phyloP scores from a whole-genome alignment of 2,797 vertebrate genomes.

The Pteropus rufus region DNA sequence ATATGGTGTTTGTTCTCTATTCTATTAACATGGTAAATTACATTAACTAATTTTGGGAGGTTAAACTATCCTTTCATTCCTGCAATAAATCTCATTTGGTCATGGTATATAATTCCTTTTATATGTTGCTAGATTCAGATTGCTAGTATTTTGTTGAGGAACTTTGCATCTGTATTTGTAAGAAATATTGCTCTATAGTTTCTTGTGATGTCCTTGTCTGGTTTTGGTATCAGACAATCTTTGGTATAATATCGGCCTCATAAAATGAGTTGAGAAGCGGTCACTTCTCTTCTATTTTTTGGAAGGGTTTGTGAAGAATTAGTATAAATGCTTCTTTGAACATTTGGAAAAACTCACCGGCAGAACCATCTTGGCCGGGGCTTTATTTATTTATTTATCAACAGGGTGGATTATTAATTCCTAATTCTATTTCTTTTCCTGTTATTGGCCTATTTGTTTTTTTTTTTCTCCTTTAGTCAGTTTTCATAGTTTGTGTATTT shows the following conservation, averaged over 20 bases:
- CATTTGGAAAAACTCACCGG: not conserved
- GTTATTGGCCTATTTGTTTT: not conserved
- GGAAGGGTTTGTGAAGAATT: not conserved
- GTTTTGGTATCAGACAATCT: not conserved
- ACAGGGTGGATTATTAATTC: not conserved
- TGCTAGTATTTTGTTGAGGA: conserved; percentile 30
- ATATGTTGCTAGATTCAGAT: conserved; percentile 15
- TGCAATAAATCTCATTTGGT: not conserved
- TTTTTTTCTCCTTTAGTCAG: conserved; percentile 1
- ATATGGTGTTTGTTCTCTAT: not conserved
- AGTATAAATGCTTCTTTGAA: not conserved
- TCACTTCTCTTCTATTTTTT: not conserved
- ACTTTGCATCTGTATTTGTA: conserved; percentile 7
- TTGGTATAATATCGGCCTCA: not conserved
- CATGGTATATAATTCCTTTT: conserved; percentile 12
- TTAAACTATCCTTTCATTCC: conserved; percentile 1
- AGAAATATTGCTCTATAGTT: conserved; percentile 7
- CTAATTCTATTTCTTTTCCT: not conserved
- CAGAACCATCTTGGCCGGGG: not conserved
- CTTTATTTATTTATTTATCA: not conserved
- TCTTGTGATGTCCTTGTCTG: conserved; percentile 28
- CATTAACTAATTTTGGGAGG: not conserved
- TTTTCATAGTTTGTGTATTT: not conserved
- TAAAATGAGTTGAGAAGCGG: not conserved
- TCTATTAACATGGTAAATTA: not conserved